phyloP scores from a whole-genome alignment of 2,888 invertebrate species.

The Hermodice carunculata region DNA sequence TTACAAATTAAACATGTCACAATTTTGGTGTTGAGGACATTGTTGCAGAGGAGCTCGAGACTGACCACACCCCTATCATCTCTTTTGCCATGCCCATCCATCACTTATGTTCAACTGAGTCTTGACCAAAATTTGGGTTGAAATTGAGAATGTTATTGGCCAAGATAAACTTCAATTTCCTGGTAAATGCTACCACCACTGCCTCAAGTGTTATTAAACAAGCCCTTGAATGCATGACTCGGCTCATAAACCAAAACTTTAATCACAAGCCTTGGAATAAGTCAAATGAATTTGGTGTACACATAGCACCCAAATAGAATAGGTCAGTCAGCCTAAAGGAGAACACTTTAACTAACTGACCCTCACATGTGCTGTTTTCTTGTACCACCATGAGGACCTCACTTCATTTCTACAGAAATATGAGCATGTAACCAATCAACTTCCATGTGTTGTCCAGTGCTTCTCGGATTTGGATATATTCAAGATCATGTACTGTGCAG shows the following conservation, averaged over 20 bases:
- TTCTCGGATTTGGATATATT: constrained; percentile 16
- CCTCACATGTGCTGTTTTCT: constrained; percentile 8
- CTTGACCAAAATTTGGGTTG: background rate
- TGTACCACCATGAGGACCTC: constrained; percentile 12
- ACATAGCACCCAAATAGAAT: constrained; percentile 7
- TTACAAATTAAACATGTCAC: too few species aligned
- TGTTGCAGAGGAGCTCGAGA: too few species aligned
- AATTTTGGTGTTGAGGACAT: too few species aligned
- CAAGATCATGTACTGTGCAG: constrained; percentile 11
- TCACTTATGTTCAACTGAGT: constrained; percentile 7
- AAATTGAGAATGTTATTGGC: constrained; percentile 3
- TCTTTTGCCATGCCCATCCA: constrained; percentile 6
- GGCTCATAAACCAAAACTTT: too few species aligned
- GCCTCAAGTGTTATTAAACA: too few species aligned
- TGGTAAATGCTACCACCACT: too few species aligned
- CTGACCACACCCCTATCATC: too few species aligned
- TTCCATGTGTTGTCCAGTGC: constrained; percentile 16
- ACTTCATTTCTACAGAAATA: constrained; percentile 6
- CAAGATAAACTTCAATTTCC: background rate
- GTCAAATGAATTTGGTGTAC: too few species aligned
- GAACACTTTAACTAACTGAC: constrained; percentile 17
- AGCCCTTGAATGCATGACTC: too few species aligned
- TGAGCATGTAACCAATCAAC: constrained; percentile 22
- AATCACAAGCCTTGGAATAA: too few species aligned
- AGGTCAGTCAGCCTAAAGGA: constrained; percentile 16